Conservation (phyloP, 2,113 vertebrate genomes). For the Odocoileus hemionus region DNA sequence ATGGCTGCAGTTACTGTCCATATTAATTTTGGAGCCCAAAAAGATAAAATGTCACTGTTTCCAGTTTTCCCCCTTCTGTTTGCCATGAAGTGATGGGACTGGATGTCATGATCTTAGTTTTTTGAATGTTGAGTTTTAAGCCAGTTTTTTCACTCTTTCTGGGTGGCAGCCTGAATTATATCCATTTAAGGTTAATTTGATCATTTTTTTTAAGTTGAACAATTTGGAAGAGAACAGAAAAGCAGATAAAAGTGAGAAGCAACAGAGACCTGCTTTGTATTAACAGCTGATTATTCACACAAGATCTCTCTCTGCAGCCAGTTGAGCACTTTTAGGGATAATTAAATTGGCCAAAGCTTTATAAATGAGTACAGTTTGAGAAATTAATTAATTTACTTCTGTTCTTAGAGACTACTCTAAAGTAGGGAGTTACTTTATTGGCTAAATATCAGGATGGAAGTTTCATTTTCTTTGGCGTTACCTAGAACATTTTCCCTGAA, state of each 20-base stretch:
- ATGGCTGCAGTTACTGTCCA: not conserved
- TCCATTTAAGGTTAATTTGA: not conserved
- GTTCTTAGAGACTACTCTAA: not conserved
- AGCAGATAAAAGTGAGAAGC: not conserved
- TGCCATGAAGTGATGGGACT: not conserved
- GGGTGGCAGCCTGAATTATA: not conserved
- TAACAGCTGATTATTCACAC: not conserved
- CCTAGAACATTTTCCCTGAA: not conserved
- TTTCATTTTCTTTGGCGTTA: not conserved
- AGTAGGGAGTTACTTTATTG: conserved; percentile 21
- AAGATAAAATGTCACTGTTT: not conserved
- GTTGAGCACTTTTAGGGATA: not conserved
- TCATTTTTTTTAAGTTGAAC: not conserved
- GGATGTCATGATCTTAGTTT: not conserved
- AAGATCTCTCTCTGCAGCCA: not conserved
- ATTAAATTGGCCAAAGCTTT: conserved; percentile 15
- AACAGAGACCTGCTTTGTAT: not conserved
- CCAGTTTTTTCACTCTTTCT: not conserved
- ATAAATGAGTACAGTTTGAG: not conserved
- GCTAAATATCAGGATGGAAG: not conserved
- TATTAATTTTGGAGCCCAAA: not conserved
- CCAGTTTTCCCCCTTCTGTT: not conserved
- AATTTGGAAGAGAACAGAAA: not conserved
- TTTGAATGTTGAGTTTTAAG: not conserved
- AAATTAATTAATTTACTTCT: conserved; percentile 1